Conservation (phyloP, 2,888 invertebrate genomes). For the Lepas anatifera region DNA sequence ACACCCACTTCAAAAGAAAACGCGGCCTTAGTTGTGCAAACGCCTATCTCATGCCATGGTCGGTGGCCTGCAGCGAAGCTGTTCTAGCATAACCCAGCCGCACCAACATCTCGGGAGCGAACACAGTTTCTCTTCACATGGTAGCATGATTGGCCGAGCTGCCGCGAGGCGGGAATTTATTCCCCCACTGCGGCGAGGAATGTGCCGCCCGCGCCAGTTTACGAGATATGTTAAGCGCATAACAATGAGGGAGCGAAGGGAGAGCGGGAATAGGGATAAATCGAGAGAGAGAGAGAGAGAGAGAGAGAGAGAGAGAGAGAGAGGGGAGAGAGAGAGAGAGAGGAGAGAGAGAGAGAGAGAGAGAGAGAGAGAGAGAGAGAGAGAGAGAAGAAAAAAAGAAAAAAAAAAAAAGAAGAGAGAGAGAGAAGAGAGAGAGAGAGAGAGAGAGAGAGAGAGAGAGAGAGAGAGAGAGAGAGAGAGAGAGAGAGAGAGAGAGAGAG, state of each 20-base stretch:
- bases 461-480: too few relatives aligned
- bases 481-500: too few relatives aligned
- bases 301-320: neutral
- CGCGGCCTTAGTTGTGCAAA: too few relatives aligned
- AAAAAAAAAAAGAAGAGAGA: neutral
- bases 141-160: neutral
- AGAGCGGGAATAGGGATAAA: neutral
- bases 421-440: too few relatives aligned
- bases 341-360: neutral
- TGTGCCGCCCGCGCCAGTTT: neutral
- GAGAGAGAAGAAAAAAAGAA: neutral
- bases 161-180: neutral
- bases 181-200: neutral
- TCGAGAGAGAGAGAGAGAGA: too few relatives aligned
- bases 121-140: too few relatives aligned
- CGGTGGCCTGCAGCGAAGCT: too few relatives aligned
- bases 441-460: too few relatives aligned
- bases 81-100: too few relatives aligned
- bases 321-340: neutral
- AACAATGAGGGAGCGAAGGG: neutral
- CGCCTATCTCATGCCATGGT: too few relatives aligned
- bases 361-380: neutral
- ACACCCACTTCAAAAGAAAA: too few relatives aligned
- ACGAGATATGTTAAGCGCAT: neutral
- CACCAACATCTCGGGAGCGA: too few relatives aligned